These are phyloP conservation scores for Noctua fimbriata DNA, from an alignment of 2,888 invertebrate genomes.

Conservation along the genomic window DNA sequence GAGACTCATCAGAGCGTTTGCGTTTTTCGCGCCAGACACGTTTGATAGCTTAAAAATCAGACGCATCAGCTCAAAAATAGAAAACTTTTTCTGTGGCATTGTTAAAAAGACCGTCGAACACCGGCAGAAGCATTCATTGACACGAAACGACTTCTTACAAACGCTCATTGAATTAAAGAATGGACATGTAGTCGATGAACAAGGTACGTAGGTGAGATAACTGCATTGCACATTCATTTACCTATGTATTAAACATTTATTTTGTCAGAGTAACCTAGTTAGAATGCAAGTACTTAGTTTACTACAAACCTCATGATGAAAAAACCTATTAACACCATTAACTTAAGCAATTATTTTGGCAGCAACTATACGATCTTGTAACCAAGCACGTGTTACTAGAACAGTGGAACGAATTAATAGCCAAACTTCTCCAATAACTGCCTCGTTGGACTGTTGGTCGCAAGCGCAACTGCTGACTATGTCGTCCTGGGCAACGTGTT, in stretches of 20 bases:
- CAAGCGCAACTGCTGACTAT: not conserved
- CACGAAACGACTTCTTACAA: conserved; percentile 89
- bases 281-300: conserved; percentile 19
- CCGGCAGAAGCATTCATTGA: conserved; percentile 78
- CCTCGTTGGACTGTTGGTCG: not conserved
- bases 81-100: conserved; percentile 83
- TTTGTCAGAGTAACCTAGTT: conserved; percentile 51
- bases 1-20: conserved; percentile 82
- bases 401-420: not conserved
- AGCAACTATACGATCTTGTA: not conserved
- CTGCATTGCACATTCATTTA: conserved; percentile 20
- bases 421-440: not conserved
- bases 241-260: conserved; percentile 39
- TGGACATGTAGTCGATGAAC: conserved; percentile 72
- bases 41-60: conserved; percentile 82
- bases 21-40: conserved; percentile 84
- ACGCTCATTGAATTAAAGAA: conserved; percentile 88
- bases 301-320: conserved; percentile 30
- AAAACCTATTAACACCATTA: conserved; percentile 46
- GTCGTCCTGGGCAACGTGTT: not conserved
- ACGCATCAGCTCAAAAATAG: conserved; percentile 81
- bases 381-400: conserved; percentile 6
- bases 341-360: conserved; percentile 35
- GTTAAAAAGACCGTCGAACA: conserved; percentile 83
- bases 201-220: conserved; percentile 70